Evolutionary conservation across 1,140 invertebrate genomes (phyloP), one percentile per base, ranked within the genome.

Genomic region (Anastrepha obliqua): DNA sequence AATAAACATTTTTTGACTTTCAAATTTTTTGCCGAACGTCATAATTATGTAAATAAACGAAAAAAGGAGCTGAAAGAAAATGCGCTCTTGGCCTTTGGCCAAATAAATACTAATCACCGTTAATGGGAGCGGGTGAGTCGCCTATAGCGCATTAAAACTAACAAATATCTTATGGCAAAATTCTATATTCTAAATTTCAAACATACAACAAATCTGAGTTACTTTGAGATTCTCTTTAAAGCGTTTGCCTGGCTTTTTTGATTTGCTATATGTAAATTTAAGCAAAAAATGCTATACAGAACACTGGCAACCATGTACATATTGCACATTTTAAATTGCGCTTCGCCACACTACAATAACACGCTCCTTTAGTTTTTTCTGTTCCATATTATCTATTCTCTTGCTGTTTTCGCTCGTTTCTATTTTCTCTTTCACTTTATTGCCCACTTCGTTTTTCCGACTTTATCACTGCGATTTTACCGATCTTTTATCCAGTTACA

Each of bases 281-380:
- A 17, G 13, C 60, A 17, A 62, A 62, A 62, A 17, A 62, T 62
- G 15, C 7, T n/a, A 9, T 11, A 55, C 8, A 55, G 29, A 20
- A 13, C 15, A 29, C 20, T 81, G 74, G 74, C 74, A 81, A 55
- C 74, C 42, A 44, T 81, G 29, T 11, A 15, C 29, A 55, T 81
- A 29, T 81, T 51, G 74, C 74, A 81, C 74, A 81, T 81, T 81
- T 47, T n/a, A 17, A 51, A 55, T 81, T 81, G 47, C 74, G n/a
- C 9, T 62, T 15, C 60, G 51, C 51, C 60, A 17, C 70, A 47
- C 74, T 9, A 55, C 47, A 44, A 74, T 47, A 81, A 20, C 9
- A 20, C 74, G 47, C 17, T 58, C n/a, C 20, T 81, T 51, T 17
- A 62, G 4, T 17, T 62, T 29, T 55, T 81, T 51, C 47, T 55